A percentile compares a stretch with the other conserved stretches of the same genome.
phyloP scores from a whole-genome alignment of 2,888 invertebrate species.

The Muscina levida region DNA sequence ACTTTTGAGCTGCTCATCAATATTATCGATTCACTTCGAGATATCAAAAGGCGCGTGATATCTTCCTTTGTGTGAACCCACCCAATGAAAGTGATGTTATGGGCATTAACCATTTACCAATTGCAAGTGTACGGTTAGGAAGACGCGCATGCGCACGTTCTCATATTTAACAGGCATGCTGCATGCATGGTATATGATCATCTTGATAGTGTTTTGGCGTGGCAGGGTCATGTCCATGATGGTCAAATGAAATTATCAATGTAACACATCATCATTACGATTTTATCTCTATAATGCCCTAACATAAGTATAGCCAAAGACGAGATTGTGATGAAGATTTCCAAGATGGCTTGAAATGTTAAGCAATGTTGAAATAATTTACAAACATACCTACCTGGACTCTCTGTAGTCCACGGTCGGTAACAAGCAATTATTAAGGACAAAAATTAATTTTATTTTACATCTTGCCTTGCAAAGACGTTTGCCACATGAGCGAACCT shows the following conservation, averaged over 20 bases:
- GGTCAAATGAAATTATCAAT: conserved; percentile 31
- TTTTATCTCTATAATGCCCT: no score
- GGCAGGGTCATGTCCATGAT: neutral
- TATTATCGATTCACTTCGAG: conserved; percentile 6
- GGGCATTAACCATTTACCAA: conserved; percentile 25
- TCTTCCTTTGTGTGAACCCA: neutral
- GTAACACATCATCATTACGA: conserved; percentile 40
- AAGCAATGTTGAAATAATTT: no score
- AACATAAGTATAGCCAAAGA: no score
- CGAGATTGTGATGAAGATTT: no score
- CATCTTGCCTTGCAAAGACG: no score
- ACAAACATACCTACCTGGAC: no score
- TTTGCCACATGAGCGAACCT: no score
- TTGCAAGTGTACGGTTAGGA: neutral
- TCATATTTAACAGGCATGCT: neutral
- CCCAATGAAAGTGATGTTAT: conserved; percentile 39
- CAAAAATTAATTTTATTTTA: no score
- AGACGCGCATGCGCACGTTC: neutral
- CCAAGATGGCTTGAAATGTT: no score
- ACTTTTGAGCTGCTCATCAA: neutral
- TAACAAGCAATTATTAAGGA: no score
- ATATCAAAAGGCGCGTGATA: neutral
- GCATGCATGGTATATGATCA: neutral
- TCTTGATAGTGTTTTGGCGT: neutral
- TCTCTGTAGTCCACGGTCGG: no score